Evolutionary conservation across 2,113 vertebrate genomes (phyloP).

Genomic region (Prietella phreatophila): DNA sequence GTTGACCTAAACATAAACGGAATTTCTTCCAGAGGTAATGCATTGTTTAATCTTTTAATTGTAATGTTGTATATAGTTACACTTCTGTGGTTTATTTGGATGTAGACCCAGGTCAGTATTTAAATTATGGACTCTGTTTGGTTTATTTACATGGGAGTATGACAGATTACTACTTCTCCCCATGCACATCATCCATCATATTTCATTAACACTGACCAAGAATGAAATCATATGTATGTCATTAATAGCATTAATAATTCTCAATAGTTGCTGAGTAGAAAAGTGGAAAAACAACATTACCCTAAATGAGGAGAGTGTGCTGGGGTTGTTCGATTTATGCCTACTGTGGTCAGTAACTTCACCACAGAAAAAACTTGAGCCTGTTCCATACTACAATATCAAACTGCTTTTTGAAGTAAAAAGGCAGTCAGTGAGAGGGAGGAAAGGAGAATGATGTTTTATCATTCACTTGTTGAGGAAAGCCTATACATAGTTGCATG

Average conservation of each 20-base stretch:
- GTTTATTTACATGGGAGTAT: conserved; percentile 29
- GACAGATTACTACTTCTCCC: conserved; percentile 8
- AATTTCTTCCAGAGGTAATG: conserved; percentile 16
- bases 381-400: conserved; percentile 59
- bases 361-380: conserved; percentile 62
- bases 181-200: background rate
- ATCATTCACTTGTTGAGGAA: conserved; percentile 63
- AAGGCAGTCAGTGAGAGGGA: conserved; percentile 51
- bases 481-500: conserved; percentile 50
- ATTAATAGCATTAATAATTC: background rate
- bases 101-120: background rate
- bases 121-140: conserved; percentile 1
- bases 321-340: conserved; percentile 53
- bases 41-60: conserved; percentile 29
- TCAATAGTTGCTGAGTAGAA: background rate
- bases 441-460: conserved; percentile 61
- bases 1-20: conserved; percentile 37
- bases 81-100: conserved; percentile 40
- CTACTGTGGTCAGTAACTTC: conserved; percentile 44
- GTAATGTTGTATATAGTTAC: conserved; percentile 42
- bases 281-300: background rate
- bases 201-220: conserved; percentile 1
- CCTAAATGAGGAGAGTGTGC: background rate
- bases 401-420: conserved; percentile 58
- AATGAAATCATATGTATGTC: conserved; percentile 9